Conservation (phyloP, 2,113 vertebrate genomes). For the Pomatostomus ruficeps region DNA sequence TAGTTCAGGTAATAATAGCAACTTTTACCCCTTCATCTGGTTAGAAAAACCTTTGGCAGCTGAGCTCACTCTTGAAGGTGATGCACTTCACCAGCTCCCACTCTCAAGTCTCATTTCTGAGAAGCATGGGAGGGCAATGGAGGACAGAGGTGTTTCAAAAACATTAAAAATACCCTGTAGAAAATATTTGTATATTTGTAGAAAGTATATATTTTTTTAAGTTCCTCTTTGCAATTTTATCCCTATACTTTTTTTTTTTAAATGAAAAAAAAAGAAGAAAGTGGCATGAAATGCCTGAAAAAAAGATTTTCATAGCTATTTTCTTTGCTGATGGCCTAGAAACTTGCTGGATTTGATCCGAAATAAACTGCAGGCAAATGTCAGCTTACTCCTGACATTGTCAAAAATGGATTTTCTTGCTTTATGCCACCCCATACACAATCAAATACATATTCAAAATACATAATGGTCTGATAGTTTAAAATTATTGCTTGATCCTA, state of each 20-base stretch:
- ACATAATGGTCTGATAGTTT: slow-evolving; percentile 5
- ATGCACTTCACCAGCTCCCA: background rate
- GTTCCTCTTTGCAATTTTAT: background rate
- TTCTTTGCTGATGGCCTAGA: background rate
- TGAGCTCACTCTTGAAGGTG: background rate
- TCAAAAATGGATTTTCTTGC: slow-evolving; percentile 45
- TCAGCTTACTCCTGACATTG: slow-evolving; percentile 22
- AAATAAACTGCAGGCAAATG: background rate
- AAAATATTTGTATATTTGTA: background rate
- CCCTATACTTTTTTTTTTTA: background rate
- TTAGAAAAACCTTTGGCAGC: background rate
- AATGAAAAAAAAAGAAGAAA: background rate
- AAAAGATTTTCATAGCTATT: background rate
- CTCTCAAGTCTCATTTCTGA: background rate
- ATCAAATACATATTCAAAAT: slow-evolving; percentile 26
- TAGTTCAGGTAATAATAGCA: background rate
- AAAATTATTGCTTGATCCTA: slow-evolving; percentile 34
- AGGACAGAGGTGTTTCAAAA: background rate
- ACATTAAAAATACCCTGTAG: background rate
- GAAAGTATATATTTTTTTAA: background rate
- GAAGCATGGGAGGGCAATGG: background rate
- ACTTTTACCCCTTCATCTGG: background rate
- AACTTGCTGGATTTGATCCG: background rate
- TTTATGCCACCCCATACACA: background rate
- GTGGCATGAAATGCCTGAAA: background rate